Conservation (phyloP, 2,113 vertebrate genomes). For the Notiomystis cincta region DNA sequence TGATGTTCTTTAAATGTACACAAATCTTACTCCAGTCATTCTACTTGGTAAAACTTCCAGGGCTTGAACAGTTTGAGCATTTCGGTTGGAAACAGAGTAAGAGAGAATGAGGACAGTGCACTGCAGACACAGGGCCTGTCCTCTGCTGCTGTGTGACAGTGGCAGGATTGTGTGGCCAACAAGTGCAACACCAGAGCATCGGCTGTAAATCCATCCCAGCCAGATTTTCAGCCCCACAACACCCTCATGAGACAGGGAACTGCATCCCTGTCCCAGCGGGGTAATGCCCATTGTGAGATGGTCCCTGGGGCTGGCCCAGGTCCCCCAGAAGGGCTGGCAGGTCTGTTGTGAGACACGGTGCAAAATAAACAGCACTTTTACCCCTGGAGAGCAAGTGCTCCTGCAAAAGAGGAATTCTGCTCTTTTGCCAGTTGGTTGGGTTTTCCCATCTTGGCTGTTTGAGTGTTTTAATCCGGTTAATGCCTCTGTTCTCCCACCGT, state of each 20-base stretch:
- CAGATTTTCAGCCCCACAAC: background rate
- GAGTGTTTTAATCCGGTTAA: background rate
- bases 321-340: background rate
- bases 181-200: too few species aligned
- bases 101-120: rapidly evolving
- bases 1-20: background rate
- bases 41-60: background rate
- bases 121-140: background rate
- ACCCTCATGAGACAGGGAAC: background rate
- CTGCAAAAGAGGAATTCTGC: background rate
- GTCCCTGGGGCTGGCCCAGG: rapidly evolving
- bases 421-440: background rate
- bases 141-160: background rate
- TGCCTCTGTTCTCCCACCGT: rapidly evolving
- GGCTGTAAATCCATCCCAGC: background rate
- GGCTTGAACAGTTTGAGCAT: background rate
- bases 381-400: background rate
- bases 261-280: rapidly evolving
- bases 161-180: background rate
- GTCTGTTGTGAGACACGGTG: rapidly evolving
- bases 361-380: rapidly evolving
- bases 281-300: rapidly evolving
- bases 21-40: background rate
- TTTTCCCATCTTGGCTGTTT: background rate
- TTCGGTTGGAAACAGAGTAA: background rate